These are phyloP conservation scores for Linepithema humile DNA, from an alignment of 1,140 invertebrate genomes.

Conservation along the genomic window DNA sequence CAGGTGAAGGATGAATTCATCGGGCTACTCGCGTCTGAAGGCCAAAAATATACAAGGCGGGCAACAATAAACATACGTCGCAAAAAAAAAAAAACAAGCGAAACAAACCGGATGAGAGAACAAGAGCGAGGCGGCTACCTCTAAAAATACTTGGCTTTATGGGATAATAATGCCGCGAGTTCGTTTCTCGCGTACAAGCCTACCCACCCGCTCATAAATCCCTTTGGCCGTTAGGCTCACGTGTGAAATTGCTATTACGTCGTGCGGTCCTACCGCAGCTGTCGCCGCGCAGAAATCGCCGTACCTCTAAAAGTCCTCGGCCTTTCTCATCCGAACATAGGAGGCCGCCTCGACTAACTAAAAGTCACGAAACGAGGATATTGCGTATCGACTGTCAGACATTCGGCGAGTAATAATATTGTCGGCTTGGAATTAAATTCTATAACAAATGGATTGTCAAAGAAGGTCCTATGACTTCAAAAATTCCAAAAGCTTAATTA, in stretches of 20 bases:
- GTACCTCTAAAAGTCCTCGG: not conserved
- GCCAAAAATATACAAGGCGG: constrained; percentile 21
- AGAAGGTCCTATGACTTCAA: too few relatives aligned
- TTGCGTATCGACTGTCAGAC: not conserved
- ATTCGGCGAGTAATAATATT: not conserved
- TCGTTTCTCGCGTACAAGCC: constrained; percentile 51
- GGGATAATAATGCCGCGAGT: constrained; percentile 73
- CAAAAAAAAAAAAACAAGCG: constrained; percentile 55
- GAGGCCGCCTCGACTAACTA: not conserved
- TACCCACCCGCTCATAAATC: constrained; percentile 63
- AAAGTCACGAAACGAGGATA: not conserved
- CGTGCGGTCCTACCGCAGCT: constrained; percentile 51
- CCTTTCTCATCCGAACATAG: constrained; percentile 2
- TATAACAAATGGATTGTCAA: constrained; percentile 1
- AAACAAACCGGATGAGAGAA: constrained; percentile 13
- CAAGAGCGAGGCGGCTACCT: constrained; percentile 47
- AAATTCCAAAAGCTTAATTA: not conserved
- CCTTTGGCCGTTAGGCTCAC: constrained; percentile 60
- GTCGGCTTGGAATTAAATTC: not conserved
- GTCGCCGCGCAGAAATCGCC: constrained; percentile 26
- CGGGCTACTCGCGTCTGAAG: not conserved
- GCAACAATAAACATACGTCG: constrained; percentile 56
- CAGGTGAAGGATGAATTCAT: not conserved
- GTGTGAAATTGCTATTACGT: constrained; percentile 71
- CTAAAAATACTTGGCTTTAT: constrained; percentile 80